Evolutionary conservation across 2,113 vertebrate genomes (phyloP).

Genomic region (Galbula dea): DNA sequence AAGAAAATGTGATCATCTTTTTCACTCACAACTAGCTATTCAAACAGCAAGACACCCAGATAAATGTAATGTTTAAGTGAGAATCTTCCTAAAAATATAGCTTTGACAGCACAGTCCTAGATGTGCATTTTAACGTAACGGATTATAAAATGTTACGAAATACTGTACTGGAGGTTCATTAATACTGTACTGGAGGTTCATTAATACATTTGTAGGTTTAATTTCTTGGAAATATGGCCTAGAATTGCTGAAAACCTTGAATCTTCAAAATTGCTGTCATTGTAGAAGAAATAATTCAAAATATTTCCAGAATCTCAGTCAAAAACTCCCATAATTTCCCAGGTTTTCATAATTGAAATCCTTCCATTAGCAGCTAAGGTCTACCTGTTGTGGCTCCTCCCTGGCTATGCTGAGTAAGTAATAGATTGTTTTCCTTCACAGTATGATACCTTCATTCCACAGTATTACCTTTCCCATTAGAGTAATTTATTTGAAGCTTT

Average conservation of each 20-base stretch:
- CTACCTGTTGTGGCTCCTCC: background rate
- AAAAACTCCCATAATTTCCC: accelerated
- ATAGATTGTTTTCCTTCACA: background rate
- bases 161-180: background rate
- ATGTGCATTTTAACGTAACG: background rate
- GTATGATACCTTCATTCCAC: no score
- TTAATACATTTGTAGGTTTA: background rate
- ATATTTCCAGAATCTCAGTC: background rate
- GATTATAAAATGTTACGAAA: accelerated
- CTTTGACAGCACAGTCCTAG: background rate
- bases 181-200: background rate
- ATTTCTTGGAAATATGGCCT: background rate
- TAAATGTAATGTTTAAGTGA: background rate
- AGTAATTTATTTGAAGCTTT: background rate
- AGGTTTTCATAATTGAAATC: background rate
- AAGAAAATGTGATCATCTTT: background rate
- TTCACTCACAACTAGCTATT: background rate
- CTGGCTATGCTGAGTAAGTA: accelerated
- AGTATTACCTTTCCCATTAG: background rate
- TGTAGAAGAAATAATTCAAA: background rate
- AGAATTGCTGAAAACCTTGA: background rate
- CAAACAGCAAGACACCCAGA: background rate
- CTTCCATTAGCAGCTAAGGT: background rate
- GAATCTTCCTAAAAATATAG: background rate
- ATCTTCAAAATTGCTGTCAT: background rate